Conservation (phyloP, 2,113 vertebrate genomes). For the Leptobrachium ailaonicum region DNA sequence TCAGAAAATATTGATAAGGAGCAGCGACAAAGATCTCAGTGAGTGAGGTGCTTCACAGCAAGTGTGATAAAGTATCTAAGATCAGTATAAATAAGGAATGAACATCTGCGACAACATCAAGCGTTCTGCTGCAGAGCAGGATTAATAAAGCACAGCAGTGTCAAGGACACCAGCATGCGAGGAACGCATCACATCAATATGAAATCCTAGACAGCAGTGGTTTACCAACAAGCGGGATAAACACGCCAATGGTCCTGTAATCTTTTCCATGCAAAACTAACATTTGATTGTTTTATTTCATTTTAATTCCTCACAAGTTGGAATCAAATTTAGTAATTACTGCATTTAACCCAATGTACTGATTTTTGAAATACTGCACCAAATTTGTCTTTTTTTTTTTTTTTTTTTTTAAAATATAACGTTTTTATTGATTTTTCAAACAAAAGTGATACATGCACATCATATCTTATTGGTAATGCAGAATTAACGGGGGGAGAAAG, state of each 20-base stretch:
- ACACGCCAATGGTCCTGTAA: not conserved
- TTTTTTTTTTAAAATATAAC: too few relatives aligned
- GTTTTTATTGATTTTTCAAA: too few relatives aligned
- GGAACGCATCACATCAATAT: not conserved
- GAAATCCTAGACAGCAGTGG: not conserved
- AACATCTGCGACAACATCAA: conserved; percentile 16
- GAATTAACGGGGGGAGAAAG: too few relatives aligned
- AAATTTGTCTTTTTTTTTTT: too few relatives aligned
- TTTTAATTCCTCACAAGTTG: too few relatives aligned
- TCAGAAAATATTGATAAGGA: not conserved
- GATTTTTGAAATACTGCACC: too few relatives aligned
- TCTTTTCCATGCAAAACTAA: not conserved
- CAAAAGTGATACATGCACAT: too few relatives aligned
- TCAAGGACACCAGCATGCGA: not conserved
- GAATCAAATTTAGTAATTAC: too few relatives aligned
- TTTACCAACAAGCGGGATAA: not conserved
- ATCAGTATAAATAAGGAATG: conserved; percentile 25
- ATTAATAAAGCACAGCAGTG: not conserved
- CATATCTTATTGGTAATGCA: too few relatives aligned
- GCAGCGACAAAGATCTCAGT: not conserved
- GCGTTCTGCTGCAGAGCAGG: not conserved
- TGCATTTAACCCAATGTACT: too few relatives aligned
- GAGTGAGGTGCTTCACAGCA: too few relatives aligned
- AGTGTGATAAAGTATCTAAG: conserved; percentile 8
- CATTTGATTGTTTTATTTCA: too few relatives aligned